These are phyloP conservation scores for Drosophila mayaguana DNA, from an alignment of 2,888 invertebrate genomes.

Conservation along the genomic window DNA sequence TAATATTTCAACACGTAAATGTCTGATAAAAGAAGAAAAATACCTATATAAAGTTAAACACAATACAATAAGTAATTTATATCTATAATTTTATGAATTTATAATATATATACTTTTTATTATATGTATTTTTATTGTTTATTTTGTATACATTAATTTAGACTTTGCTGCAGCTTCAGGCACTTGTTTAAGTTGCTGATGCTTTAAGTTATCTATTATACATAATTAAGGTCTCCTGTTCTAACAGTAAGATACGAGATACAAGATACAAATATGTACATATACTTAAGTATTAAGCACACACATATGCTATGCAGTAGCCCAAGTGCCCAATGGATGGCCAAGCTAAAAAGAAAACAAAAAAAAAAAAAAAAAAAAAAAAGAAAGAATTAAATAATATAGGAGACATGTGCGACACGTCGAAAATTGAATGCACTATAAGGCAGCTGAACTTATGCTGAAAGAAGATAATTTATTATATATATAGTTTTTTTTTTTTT, in stretches of 20 bases:
- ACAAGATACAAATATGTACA: conserved; percentile 24
- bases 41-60: background rate
- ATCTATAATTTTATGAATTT: too few relatives aligned
- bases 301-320: conserved; percentile 21
- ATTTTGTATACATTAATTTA: background rate
- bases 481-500: background rate
- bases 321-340: conserved; percentile 3
- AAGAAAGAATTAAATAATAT: background rate
- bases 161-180: background rate
- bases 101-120: background rate
- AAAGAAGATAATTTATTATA: background rate
- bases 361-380: background rate
- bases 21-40: too few relatives aligned
- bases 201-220: conserved; percentile 26
- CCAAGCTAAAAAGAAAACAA: background rate
- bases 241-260: conserved; percentile 9
- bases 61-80: too few relatives aligned
- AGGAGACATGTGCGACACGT: background rate
- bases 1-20: too few relatives aligned
- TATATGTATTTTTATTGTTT: background rate
- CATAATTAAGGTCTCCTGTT: conserved; percentile 38
- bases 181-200: background rate
- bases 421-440: background rate
- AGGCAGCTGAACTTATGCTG: background rate
- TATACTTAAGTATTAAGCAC: conserved; percentile 26